Percentiles rank a stretch among this genome's conserved stretches.
Evolutionary conservation across 2,797 vertebrate species (phyloP).

Genomic region (Hoplostethus atlanticus): DNA sequence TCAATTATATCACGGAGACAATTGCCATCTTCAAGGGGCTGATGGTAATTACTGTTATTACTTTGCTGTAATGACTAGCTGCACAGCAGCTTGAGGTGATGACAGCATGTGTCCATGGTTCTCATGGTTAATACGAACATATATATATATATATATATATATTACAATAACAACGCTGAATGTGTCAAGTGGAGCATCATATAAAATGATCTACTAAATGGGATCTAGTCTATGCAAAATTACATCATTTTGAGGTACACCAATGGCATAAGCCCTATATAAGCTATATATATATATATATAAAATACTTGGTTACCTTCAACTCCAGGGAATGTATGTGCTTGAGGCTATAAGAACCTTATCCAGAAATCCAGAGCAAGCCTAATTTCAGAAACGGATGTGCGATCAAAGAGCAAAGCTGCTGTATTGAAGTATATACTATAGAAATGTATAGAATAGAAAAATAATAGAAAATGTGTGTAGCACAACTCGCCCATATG

Average conservation of each 20-base stretch:
- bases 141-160: slow-evolving; percentile 10
- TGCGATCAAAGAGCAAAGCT: neutral
- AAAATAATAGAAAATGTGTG: too few species aligned
- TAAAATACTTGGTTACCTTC: neutral
- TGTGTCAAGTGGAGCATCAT: slow-evolving; percentile 14
- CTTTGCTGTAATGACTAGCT: slow-evolving; percentile 57
- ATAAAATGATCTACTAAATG: neutral
- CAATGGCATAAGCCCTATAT: too few species aligned
- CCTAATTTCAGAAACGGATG: neutral
- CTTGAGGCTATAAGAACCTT: neutral
- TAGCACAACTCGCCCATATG: too few species aligned
- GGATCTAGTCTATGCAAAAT: neutral
- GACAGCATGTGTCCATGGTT: slow-evolving; percentile 24
- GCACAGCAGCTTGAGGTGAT: slow-evolving; percentile 48
- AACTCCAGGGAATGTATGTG: neutral
- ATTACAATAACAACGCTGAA: slow-evolving; percentile 9
- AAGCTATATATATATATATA: too few species aligned
- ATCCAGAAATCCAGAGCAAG: neutral
- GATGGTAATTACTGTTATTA: slow-evolving; percentile 77
- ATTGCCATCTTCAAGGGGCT: slow-evolving; percentile 66
- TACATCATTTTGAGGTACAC: too few species aligned
- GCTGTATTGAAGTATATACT: neutral
- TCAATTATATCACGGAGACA: slow-evolving; percentile 70
- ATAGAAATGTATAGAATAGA: neutral
- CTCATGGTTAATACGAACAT: slow-evolving; percentile 28